These are phyloP conservation scores for Hoplostethus atlanticus DNA, from an alignment of 2,797 vertebrate genomes.

Conservation along the genomic window DNA sequence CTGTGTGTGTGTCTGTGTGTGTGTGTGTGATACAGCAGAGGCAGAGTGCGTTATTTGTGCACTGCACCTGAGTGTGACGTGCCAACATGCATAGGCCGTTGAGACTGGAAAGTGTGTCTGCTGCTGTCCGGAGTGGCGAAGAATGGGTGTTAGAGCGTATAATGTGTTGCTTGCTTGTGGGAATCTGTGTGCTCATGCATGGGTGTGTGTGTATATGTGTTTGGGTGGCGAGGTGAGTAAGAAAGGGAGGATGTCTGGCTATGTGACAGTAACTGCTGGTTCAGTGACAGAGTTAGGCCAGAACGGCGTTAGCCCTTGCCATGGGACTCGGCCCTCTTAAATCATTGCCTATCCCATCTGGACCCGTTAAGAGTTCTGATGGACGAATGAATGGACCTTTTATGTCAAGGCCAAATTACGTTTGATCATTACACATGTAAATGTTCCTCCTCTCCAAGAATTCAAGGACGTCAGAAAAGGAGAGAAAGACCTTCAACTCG, in stretches of 20 bases:
- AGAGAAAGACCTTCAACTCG: not conserved
- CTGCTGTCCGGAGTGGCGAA: not conserved
- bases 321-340: constrained; percentile 39
- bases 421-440: not conserved
- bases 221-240: constrained; percentile 13
- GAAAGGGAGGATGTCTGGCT: constrained; percentile 27
- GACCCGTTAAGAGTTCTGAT: constrained; percentile 4
- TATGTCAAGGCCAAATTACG: constrained; percentile 10
- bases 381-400: constrained; percentile 41
- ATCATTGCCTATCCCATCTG: constrained; percentile 28
- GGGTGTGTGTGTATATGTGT: constrained; percentile 26
- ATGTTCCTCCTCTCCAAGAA: not conserved
- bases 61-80: not conserved
- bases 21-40: not conserved
- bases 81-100: constrained; percentile 7
- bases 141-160: not conserved
- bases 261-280: constrained; percentile 17
- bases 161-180: not conserved
- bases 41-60: constrained; percentile 6
- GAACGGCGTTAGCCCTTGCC: not conserved
- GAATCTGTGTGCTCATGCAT: constrained; percentile 13
- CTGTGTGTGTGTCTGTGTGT: constrained; percentile 3
- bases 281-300: constrained; percentile 19
- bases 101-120: constrained; percentile 23
- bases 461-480: not conserved